These are phyloP conservation scores for Rhinichthys klamathensis DNA, from an alignment of 2,113 vertebrate species.

Conservation along the genomic window DNA sequence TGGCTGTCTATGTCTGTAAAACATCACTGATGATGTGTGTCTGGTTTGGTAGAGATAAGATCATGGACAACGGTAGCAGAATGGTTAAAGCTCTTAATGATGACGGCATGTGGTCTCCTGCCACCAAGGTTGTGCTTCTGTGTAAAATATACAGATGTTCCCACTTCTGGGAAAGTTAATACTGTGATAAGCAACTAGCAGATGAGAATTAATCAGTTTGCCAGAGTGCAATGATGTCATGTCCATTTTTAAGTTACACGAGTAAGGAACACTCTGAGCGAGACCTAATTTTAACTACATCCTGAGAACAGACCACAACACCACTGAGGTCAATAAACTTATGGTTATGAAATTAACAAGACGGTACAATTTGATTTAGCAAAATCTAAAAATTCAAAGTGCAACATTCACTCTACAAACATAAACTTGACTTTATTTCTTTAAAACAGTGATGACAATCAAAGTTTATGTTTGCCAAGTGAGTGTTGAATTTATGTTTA, in stretches of 20 bases:
- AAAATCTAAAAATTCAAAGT: too few species aligned
- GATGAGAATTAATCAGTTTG: constrained; percentile 38
- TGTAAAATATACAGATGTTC: constrained; percentile 49
- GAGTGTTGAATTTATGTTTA: background rate
- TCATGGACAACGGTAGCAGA: constrained; percentile 36
- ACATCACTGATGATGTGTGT: background rate
- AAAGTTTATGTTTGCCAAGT: background rate
- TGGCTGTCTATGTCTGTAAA: background rate
- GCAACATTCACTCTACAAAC: too few species aligned
- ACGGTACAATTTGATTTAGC: background rate
- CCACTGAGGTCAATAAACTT: background rate
- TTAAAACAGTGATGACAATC: background rate
- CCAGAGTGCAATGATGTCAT: constrained; percentile 50
- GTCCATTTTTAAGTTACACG: constrained; percentile 31
- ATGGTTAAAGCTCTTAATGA: constrained; percentile 37
- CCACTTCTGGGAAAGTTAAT: constrained; percentile 29
- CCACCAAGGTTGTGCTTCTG: constrained; percentile 1
- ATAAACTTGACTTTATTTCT: background rate
- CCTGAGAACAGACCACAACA: background rate
- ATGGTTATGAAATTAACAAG: background rate
- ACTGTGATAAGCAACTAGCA: constrained; percentile 41
- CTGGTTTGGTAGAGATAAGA: constrained; percentile 42
- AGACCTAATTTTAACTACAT: constrained; percentile 17
- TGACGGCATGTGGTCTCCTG: constrained; percentile 13
- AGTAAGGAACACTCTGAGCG: background rate